Evolutionary conservation across 2,797 vertebrate genomes (phyloP).

Genomic region (Ceryle rudis): DNA sequence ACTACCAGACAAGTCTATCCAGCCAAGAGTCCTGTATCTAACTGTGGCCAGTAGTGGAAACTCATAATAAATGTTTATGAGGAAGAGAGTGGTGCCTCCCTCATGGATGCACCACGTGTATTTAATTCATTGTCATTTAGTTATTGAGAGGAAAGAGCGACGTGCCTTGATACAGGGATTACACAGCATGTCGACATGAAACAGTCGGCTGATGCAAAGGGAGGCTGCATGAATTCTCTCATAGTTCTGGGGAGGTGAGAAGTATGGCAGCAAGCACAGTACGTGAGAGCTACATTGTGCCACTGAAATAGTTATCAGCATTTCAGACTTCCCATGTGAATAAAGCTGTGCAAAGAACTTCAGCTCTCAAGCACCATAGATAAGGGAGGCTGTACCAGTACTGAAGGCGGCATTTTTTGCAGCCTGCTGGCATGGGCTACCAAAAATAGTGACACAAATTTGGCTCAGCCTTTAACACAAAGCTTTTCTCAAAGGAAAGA

Average conservation of each 20-base stretch:
- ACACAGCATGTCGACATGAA: neutral
- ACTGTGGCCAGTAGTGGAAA: neutral
- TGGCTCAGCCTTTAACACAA: neutral
- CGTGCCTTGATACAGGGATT: neutral
- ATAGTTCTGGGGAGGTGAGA: neutral
- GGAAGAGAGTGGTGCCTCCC: neutral
- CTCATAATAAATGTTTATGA: neutral
- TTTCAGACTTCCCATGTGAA: neutral
- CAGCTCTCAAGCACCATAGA: neutral
- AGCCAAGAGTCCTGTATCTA: neutral
- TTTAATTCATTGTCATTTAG: neutral
- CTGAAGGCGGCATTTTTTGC: neutral
- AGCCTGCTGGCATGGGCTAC: neutral
- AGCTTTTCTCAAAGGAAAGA: neutral
- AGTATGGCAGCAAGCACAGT: neutral
- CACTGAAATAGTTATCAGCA: neutral
- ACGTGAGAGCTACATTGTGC: accelerated
- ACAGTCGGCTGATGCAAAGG: neutral
- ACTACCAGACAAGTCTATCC: neutral
- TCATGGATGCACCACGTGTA: neutral
- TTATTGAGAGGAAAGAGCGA: neutral
- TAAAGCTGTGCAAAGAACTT: neutral
- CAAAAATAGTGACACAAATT: neutral
- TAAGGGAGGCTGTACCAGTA: neutral
- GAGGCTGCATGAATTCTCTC: neutral